Conservation (phyloP, 2,888 invertebrate species). For the Melipona bicolor region DNA sequence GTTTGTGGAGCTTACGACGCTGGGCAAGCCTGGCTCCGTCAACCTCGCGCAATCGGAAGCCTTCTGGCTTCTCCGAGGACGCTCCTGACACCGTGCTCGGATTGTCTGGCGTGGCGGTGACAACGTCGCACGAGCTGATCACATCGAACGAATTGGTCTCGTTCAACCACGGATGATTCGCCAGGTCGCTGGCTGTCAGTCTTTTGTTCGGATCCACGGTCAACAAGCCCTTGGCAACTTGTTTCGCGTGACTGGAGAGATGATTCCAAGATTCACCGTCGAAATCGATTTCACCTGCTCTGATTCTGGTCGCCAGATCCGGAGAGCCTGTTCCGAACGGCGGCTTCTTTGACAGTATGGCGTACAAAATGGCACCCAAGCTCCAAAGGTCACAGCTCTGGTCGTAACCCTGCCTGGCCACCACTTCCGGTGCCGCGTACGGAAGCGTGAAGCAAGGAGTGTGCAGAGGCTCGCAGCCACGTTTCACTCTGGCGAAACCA, state of each 20-base stretch:
- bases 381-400: slow-evolving; percentile 98
- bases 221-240: slow-evolving; percentile 90
- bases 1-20: slow-evolving; percentile 88
- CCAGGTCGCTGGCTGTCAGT: slow-evolving; percentile 88
- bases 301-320: slow-evolving; percentile 92
- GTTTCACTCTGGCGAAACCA: slow-evolving; percentile 94
- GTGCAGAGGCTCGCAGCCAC: slow-evolving; percentile 87
- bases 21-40: slow-evolving; percentile 89
- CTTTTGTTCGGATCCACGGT: slow-evolving; percentile 91
- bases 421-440: slow-evolving; percentile 98
- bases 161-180: slow-evolving; percentile 89
- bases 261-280: slow-evolving; percentile 89
- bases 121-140: not conserved
- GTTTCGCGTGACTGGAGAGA: slow-evolving; percentile 91
- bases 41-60: slow-evolving; percentile 91
- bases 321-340: slow-evolving; percentile 92
- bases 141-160: slow-evolving; percentile 67
- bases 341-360: slow-evolving; percentile 93
- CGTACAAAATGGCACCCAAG: slow-evolving; percentile 96
- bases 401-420: slow-evolving; percentile 92
- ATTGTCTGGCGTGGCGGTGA: not conserved
- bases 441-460: slow-evolving; percentile 97
- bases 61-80: slow-evolving; percentile 74
- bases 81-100: not conserved
- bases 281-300: slow-evolving; percentile 92